Evolutionary conservation across 1,140 invertebrate species (phyloP), one percentile per base, ranked within the genome.

Genomic region (Macrosteles quadrilineatus): DNA sequence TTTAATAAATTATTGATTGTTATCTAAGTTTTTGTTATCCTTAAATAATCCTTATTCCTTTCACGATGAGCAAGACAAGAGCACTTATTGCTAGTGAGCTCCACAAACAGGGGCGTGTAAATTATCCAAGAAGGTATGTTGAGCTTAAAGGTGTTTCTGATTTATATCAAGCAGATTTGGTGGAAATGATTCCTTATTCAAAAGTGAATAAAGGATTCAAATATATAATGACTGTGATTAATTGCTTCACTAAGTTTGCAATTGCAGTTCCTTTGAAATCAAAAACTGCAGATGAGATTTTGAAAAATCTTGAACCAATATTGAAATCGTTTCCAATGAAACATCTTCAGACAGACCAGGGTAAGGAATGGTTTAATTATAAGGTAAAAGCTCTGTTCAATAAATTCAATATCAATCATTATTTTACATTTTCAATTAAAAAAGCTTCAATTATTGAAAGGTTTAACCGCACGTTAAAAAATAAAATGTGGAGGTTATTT

Each of bases 371-470:
- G n/a, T n/a, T n/a, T n/a, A n/a, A n/a, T n/a, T n/a, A n/a, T n/a
- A n/a, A n/a, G n/a, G n/a, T n/a, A n/a, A n/a, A n/a, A n/a, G n/a
- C n/a, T n/a, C n/a, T n/a, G n/a, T n/a, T n/a, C n/a, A n/a, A n/a
- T n/a, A n/a, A n/a, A n/a, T n/a, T n/a, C n/a, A n/a, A n/a, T n/a
- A n/a, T n/a, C n/a, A n/a, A n/a, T n/a, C n/a, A n/a, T n/a, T n/a
- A n/a, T n/a, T n/a, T n/a, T n/a, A n/a, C n/a, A n/a, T 53, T 17
- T 53, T 53, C 19, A 11, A 73, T 73, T 40, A 76, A 77, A 43
- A 86, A 85, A 77, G 81, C 80, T n/a, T 75, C 77, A 21, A 77
- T 83, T 67, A 77, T 79, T 40, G 83, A 84, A 76, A 62, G 82
- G 67, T 81, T 82, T 63, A 82, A 82, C 75, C 71, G 80, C 71